Percentiles rank a stretch among this genome's conserved stretches.
Conservation (phyloP, 2,888 invertebrate genomes). For the Brachylomia viminalis region DNA sequence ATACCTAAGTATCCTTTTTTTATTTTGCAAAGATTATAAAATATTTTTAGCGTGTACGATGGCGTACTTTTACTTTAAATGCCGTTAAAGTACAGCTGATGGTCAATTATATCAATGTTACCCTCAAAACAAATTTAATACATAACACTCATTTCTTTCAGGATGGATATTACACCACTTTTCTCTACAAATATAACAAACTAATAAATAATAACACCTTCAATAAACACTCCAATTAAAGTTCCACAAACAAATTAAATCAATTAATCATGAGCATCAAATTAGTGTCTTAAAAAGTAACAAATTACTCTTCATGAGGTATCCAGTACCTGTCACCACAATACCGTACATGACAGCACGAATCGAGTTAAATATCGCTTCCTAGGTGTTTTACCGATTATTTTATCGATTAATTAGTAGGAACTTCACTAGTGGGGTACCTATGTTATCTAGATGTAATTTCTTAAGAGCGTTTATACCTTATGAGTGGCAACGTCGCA, state of each 20-base stretch:
- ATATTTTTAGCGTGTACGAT: neutral
- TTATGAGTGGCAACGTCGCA: too few relatives aligned
- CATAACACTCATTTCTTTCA: neutral
- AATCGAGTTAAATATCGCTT: conserved; percentile 47
- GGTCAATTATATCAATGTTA: too few relatives aligned
- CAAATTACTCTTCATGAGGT: conserved; percentile 33
- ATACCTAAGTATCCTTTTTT: neutral
- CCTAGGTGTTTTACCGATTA: conserved; percentile 56
- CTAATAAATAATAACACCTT: conserved; percentile 20
- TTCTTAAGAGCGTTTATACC: too few relatives aligned
- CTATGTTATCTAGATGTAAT: conserved; percentile 34
- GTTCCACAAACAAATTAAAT: conserved; percentile 20
- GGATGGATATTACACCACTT: neutral
- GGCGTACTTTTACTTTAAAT: conserved; percentile 4
- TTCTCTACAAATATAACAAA: neutral
- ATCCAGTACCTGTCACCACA: conserved; percentile 48
- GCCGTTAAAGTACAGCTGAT: too few relatives aligned
- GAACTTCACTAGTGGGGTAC: conserved; percentile 52
- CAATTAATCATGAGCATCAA: conserved; percentile 29
- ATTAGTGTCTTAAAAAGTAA: conserved; percentile 44
- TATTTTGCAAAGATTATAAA: neutral
- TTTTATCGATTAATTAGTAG: conserved; percentile 62
- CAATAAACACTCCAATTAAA: conserved; percentile 34
- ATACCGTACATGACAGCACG: conserved; percentile 27
- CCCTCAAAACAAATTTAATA: too few relatives aligned